These are phyloP conservation scores for Nomada hirtipes DNA, from an alignment of 2,888 invertebrate species.

Conservation along the genomic window DNA sequence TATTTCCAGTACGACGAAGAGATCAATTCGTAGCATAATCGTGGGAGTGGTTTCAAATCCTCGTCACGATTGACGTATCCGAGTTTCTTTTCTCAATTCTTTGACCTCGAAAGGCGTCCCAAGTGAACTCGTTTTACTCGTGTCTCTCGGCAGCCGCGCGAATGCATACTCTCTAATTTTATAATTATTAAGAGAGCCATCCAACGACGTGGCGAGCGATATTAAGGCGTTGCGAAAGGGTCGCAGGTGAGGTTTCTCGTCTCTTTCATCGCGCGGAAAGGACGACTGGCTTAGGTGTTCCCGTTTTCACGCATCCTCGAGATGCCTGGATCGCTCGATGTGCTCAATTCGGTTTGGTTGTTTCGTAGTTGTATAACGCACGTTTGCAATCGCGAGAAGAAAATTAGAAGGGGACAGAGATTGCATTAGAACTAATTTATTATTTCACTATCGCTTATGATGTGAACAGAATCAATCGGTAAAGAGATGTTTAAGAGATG, in stretches of 20 bases:
- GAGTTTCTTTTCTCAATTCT: conserved; percentile 50
- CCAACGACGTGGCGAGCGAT: background rate
- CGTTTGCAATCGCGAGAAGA: too few relatives aligned
- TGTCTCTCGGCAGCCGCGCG: conserved; percentile 31
- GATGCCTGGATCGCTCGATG: too few relatives aligned
- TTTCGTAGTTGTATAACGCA: background rate
- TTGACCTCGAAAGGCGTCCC: conserved; percentile 43
- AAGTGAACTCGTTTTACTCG: conserved; percentile 50
- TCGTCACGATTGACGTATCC: conserved; percentile 10
- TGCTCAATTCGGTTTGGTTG: too few relatives aligned
- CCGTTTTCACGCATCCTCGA: conserved; percentile 4
- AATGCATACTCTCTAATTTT: conserved; percentile 52
- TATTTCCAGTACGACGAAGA: conserved; percentile 22
- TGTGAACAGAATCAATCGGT: too few relatives aligned
- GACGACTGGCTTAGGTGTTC: background rate
- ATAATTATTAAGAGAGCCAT: conserved; percentile 38
- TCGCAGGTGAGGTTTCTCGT: conserved; percentile 14
- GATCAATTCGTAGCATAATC: conserved; percentile 27
- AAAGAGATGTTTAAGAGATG: too few relatives aligned
- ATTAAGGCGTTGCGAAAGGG: conserved; percentile 11
- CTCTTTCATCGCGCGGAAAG: conserved; percentile 12
- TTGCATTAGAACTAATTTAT: too few relatives aligned
- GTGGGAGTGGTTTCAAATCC: conserved; percentile 48
- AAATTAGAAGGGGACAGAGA: too few relatives aligned
- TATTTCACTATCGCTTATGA: too few relatives aligned